Evolutionary conservation across 2,113 vertebrate species (phyloP).

Genomic region (Tichodroma muraria): DNA sequence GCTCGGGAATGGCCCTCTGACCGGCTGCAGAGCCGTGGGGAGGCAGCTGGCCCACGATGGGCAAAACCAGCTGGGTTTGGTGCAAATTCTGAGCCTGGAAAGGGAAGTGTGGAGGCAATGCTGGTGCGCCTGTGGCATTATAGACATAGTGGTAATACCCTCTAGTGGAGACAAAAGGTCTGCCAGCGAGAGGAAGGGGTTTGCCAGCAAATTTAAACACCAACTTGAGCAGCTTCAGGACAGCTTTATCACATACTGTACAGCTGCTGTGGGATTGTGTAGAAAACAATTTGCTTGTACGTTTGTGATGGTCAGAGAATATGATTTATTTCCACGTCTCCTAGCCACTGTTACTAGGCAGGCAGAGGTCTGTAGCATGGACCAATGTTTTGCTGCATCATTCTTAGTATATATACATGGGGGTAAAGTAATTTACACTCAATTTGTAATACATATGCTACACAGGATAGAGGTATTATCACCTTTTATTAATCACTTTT

Average conservation of each 20-base stretch:
- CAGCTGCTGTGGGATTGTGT: background rate
- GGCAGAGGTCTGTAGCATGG: background rate
- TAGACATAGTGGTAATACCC: conserved; percentile 37
- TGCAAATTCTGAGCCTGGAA: background rate
- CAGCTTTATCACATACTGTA: background rate
- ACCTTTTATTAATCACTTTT: background rate
- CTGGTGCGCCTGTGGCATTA: background rate
- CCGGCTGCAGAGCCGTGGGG: background rate
- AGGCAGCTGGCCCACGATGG: background rate
- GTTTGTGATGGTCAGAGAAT: background rate
- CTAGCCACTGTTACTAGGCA: background rate
- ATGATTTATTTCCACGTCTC: background rate
- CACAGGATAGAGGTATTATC: background rate
- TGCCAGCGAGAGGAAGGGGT: background rate
- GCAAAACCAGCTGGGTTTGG: background rate
- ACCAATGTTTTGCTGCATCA: background rate
- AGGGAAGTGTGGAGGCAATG: background rate
- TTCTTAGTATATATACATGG: background rate
- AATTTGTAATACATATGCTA: background rate
- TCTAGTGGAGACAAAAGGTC: conserved; percentile 33
- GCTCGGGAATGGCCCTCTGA: fast-evolving
- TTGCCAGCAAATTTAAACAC: background rate
- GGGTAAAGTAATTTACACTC: background rate
- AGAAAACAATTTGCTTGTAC: background rate
- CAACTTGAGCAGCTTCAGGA: background rate